A percentile compares a stretch with the other conserved stretches of the same genome.
phyloP scores from a whole-genome alignment of 1,140 invertebrate species.

The Sminthurinus signatus region DNA sequence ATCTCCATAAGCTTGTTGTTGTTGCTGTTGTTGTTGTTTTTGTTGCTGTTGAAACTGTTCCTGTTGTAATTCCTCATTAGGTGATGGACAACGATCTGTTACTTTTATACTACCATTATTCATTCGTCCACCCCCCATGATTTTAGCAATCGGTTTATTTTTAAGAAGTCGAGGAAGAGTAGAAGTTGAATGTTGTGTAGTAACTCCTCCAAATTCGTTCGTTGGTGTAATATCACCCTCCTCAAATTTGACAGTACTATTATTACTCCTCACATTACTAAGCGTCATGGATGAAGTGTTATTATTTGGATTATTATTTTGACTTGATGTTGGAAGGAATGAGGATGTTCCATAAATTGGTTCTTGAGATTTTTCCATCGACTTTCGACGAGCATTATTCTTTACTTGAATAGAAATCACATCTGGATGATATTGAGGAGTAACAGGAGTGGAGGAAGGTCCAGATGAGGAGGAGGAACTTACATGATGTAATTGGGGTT shows the following conservation, averaged over 20 bases:
- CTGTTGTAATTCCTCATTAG: background rate
- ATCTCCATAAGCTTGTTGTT: slow-evolving; percentile 14
- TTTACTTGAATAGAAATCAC: slow-evolving; percentile 49
- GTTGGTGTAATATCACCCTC: slow-evolving; percentile 37
- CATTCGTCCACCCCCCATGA: slow-evolving; percentile 29
- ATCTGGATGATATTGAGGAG: slow-evolving; percentile 45
- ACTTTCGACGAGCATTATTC: slow-evolving; percentile 42
- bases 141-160: slow-evolving; percentile 37
- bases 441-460: slow-evolving; percentile 8
- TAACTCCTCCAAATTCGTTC: slow-evolving; percentile 17
- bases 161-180: slow-evolving; percentile 36
- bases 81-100: background rate
- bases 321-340: too few species aligned
- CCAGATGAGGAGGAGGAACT: slow-evolving; percentile 1
- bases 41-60: too few species aligned
- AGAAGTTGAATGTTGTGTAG: slow-evolving; percentile 13
- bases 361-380: slow-evolving; percentile 40
- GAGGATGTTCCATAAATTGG: slow-evolving; percentile 44
- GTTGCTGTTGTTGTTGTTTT: background rate
- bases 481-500: slow-evolving; percentile 36
- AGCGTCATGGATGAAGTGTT: background rate
- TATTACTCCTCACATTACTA: background rate
- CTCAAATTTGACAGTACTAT: slow-evolving; percentile 11
- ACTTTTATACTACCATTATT: background rate
- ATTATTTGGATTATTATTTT: too few species aligned